Conservation (phyloP, 2,888 invertebrate species). For the Heliconius aoede region DNA sequence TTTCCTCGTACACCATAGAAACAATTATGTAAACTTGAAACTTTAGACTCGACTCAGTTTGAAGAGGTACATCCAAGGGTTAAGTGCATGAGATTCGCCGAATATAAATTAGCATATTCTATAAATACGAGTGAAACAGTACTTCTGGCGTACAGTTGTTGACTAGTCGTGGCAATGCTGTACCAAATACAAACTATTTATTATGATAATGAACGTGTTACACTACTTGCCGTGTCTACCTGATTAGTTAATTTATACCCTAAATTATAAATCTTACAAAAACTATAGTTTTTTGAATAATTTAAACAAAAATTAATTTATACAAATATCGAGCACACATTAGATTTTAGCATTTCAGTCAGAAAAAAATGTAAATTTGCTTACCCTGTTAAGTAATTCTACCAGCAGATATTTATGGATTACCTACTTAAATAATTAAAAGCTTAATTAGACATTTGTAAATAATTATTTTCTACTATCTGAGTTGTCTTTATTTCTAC, state of each 20-base stretch:
- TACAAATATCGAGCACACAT: not conserved
- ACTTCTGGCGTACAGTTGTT: conserved; percentile 63
- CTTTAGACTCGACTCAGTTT: conserved; percentile 44
- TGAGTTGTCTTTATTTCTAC: too few species aligned
- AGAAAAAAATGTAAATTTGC: not conserved
- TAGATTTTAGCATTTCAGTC: not conserved
- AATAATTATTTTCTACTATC: too few species aligned
- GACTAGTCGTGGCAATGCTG: conserved; percentile 58
- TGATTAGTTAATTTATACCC: conserved; percentile 27
- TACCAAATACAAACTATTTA: conserved; percentile 59
- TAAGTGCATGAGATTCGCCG: conserved; percentile 54
- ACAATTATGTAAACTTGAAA: conserved; percentile 38
- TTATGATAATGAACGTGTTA: conserved; percentile 71
- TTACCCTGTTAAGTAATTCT: not conserved
- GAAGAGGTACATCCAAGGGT: conserved; percentile 40
- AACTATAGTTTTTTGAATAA: not conserved
- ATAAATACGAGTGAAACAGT: conserved; percentile 59
- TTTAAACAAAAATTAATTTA: not conserved
- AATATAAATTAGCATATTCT: conserved; percentile 66
- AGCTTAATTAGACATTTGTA: too few species aligned
- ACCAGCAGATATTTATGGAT: not conserved
- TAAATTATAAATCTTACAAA: not conserved
- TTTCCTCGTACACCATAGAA: conserved; percentile 30
- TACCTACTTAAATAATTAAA: too few species aligned
- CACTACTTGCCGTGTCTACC: conserved; percentile 49